Base-by-base conservation (phyloP, 1,140 invertebrate species). In the Zelostemma sp. region DNA sequence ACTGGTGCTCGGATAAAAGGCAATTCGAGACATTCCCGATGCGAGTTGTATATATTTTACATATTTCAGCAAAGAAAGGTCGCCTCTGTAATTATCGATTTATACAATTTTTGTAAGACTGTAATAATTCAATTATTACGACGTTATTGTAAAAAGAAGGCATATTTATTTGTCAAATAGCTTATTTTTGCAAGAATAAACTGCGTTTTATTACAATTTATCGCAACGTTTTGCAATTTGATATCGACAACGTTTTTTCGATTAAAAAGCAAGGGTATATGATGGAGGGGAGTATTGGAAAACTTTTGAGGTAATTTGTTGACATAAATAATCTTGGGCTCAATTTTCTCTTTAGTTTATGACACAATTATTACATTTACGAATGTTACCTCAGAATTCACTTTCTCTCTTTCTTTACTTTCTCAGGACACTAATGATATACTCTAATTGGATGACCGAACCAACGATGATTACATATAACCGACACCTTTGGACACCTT, bases 1-100 rank as follows among this genome's bases (percentile, higher is more conserved):
- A 83, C 75, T 96, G 73, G 79, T 96, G 67, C 86, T 95, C 72
- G 94, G 94, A 80, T 95, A 74, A 87, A 43, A 45, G 28, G 9
- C 28, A 41, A 18, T 17, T 9, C 1, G 14, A 8, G 12, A 59
- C 45, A 67, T 68, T 72, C 61, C 66, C 56, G 41, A 15, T 19
- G 40, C 11, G 25, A 12, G 55, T 53, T 75, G 73, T 77, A 77
- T 51, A 79, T 74, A 77, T 41, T 9, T 6, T 31, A n/a, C n/a
- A 6, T 9, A 1, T 21, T 31, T 25, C 41, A 12, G 40, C 18
- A 8, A n/a, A 47, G 8, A 19, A 18, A 15, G 21, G 41, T 19
- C 38, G 2, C 16, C n/a, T n/a, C 3, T 33, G 4, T 12, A 46
- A 14, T 56, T 11, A 35, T 35, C 33, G 33, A 35, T 35, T 9